These are phyloP conservation scores for Lophochroa leadbeateri DNA, from an alignment of 2,113 vertebrate genomes.

Conservation along the genomic window DNA sequence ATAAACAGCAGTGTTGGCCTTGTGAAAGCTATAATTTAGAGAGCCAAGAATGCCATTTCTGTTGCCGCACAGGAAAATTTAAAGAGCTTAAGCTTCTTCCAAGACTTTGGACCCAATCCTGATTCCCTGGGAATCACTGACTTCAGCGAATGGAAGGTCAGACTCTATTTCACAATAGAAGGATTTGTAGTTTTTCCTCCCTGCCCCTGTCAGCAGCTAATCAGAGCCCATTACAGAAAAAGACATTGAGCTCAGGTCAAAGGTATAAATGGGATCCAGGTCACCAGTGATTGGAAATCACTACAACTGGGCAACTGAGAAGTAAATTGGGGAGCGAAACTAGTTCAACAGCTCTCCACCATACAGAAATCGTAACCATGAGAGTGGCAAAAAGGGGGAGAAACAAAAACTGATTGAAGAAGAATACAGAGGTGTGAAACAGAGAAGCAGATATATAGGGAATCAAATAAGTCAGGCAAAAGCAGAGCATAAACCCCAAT, in stretches of 20 bases:
- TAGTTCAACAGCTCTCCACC: background rate
- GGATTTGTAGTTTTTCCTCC: constrained; percentile 29
- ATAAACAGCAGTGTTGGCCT: background rate
- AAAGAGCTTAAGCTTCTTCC: constrained; percentile 34
- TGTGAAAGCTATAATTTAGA: constrained; percentile 9
- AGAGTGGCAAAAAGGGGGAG: background rate
- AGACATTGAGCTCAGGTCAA: background rate
- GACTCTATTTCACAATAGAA: constrained; percentile 13
- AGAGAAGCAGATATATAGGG: background rate
- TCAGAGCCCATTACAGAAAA: background rate
- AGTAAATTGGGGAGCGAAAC: background rate
- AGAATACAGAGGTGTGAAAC: background rate
- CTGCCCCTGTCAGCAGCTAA: background rate
- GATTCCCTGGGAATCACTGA: background rate
- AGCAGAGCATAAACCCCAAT: background rate
- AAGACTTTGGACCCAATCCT: constrained; percentile 34
- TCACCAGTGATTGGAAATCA: background rate
- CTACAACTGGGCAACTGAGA: background rate
- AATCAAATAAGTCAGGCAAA: background rate
- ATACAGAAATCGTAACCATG: background rate
- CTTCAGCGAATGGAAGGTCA: background rate
- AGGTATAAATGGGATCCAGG: background rate
- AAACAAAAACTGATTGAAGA: background rate
- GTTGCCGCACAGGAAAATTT: constrained; percentile 19
- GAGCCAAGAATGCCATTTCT: constrained; percentile 41